phyloP scores from a whole-genome alignment of 2,888 invertebrate species.

The Caenorhabditis zanzibari region DNA sequence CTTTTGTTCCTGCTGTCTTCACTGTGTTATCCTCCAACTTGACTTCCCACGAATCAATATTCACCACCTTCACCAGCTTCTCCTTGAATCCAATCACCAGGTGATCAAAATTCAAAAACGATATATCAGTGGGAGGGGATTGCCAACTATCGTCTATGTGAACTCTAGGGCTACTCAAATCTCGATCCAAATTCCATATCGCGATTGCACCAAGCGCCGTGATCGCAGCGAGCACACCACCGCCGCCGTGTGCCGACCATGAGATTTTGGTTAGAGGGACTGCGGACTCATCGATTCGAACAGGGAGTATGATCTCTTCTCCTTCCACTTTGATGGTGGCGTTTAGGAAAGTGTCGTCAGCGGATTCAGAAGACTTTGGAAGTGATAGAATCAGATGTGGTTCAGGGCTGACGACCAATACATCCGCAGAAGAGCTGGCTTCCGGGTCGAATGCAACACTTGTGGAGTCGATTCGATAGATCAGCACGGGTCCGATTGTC shows the following conservation, averaged over 20 bases:
- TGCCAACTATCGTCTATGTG: constrained; percentile 49
- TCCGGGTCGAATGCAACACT: background rate
- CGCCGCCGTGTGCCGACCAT: constrained; percentile 58
- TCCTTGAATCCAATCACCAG: constrained; percentile 68
- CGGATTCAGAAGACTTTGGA: constrained; percentile 3
- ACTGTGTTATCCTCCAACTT: constrained; percentile 60
- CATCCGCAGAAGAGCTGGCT: background rate
- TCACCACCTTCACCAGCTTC: constrained; percentile 55
- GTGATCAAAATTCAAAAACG: constrained; percentile 50
- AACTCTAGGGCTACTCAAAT: constrained; percentile 31
- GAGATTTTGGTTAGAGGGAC: constrained; percentile 51
- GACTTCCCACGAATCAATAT: constrained; percentile 48
- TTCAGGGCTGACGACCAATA: constrained; percentile 25
- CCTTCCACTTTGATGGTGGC: constrained; percentile 33
- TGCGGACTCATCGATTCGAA: constrained; percentile 26
- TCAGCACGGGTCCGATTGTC: constrained; percentile 63
- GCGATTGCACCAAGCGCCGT: constrained; percentile 59
- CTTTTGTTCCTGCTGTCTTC: constrained; percentile 64
- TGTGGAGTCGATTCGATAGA: constrained; percentile 58
- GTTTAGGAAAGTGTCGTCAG: background rate
- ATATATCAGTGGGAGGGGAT: constrained; percentile 64
- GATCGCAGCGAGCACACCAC: constrained; percentile 42
- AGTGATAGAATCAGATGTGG: constrained; percentile 31
- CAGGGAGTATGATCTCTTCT: constrained; percentile 5
- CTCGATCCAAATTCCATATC: constrained; percentile 59